phyloP scores from a whole-genome alignment of 2,888 invertebrate genomes.

The Nymphalis c-album region DNA sequence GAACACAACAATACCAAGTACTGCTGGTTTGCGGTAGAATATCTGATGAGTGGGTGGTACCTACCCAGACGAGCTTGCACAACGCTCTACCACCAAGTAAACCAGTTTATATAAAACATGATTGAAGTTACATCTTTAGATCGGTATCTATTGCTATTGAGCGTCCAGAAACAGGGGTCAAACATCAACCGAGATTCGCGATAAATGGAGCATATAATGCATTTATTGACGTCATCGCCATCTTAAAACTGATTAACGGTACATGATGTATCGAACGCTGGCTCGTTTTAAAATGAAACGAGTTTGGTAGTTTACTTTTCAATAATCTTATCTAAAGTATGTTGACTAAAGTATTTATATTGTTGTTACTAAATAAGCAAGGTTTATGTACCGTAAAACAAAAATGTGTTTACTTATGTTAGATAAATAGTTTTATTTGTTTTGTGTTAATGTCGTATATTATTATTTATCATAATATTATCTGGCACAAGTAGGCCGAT shows the following conservation, averaged over 20 bases:
- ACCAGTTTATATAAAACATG: slow-evolving; percentile 56
- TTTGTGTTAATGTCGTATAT: no score
- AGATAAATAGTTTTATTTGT: no score
- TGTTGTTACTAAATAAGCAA: background rate
- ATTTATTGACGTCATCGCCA: slow-evolving; percentile 34
- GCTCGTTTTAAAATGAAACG: slow-evolving; percentile 25
- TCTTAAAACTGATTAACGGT: slow-evolving; percentile 29
- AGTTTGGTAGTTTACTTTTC: slow-evolving; percentile 24
- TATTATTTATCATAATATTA: background rate
- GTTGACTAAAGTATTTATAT: background rate
- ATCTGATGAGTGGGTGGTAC: no score
- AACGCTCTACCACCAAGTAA: no score
- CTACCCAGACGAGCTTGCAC: no score
- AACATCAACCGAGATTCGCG: slow-evolving; percentile 42
- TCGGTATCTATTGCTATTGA: slow-evolving; percentile 36
- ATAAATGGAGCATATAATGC: slow-evolving; percentile 38
- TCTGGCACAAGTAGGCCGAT: slow-evolving; percentile 35
- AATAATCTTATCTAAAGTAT: slow-evolving; percentile 10
- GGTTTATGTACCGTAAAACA: background rate
- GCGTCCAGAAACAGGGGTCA: slow-evolving; percentile 40
- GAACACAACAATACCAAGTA: no score
- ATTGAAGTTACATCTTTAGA: slow-evolving; percentile 55
- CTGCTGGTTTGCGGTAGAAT: no score
- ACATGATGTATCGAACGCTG: slow-evolving; percentile 14
- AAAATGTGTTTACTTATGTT: no score